Evolutionary conservation across 2,888 invertebrate species (phyloP), one percentile per base, ranked within the genome.

Genomic region (Agrilus biguttatus): DNA sequence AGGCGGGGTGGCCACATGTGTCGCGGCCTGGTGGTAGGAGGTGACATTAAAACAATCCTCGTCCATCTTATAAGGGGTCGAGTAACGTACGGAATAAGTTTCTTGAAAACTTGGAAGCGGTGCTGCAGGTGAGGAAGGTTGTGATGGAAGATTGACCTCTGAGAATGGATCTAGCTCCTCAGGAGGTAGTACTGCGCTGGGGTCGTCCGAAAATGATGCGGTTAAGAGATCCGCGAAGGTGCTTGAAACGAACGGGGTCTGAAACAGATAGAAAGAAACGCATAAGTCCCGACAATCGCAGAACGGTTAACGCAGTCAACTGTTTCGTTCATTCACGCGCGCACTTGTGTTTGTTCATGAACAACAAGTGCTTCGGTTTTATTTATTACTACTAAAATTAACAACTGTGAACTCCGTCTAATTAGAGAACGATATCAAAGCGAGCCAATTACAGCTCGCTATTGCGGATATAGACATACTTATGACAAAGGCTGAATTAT

Each of bases 91-190:
- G 45, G 84, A 83, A 65, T 87, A 87, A 23, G 86, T 89, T 69
- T 89, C 89, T 70, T 89, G 85, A 69, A 88, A 88, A 68, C 87
- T 87, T 49, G 88, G 88, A 57, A 88, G 67, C 38, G 73, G 73
- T 38, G 83, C 76, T 39, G 55, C 53, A 33, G 66, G 63, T 8
- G 65, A 63, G 13, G 65, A 52, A 10, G 63, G 62, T 41, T 61
- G 61, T 36, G 62, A 61, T 33, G 59, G 61, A 45, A 65, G 58
- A 47, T 60, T 76, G 46, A 81, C 77, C 70, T 81, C 82, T 50
- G 80, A 78, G 62, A 82, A 81, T 28, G 82, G 81, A 60, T 83
- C 82, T 60, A 82, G 69, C 55, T 82, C 81, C 63, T 82, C 82
- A 60, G 80, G 76, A 38, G 57, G 56, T 45, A 65, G 51, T 56